phyloP scores from a whole-genome alignment of 2,797 vertebrate genomes.

The Helostoma temminkii region DNA sequence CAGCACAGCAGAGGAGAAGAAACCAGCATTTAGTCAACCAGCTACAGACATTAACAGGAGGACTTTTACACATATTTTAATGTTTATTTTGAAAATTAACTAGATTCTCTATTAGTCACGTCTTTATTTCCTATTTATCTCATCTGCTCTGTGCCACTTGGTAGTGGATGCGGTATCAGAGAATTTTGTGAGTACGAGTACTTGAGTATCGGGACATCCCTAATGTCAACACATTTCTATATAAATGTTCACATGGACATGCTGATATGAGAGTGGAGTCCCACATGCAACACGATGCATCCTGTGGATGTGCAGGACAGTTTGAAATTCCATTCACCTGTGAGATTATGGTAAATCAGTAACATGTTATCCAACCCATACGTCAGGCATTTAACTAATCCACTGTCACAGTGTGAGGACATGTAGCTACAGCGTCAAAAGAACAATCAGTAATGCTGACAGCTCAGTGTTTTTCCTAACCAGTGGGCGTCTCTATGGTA shows the following conservation, averaged over 20 bases:
- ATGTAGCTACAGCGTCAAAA: neutral
- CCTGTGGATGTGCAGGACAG: constrained; percentile 24
- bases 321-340: constrained; percentile 25
- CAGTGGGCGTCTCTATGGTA: constrained; percentile 1
- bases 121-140: too few species aligned
- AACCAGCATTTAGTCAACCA: too few species aligned
- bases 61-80: too few species aligned
- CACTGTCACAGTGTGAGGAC: neutral
- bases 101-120: too few species aligned
- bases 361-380: constrained; percentile 53
- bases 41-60: too few species aligned
- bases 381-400: constrained; percentile 35
- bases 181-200: too few species aligned
- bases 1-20: too few species aligned
- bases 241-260: constrained; percentile 28
- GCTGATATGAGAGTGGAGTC: too few species aligned
- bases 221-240: constrained; percentile 20
- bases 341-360: constrained; percentile 55
- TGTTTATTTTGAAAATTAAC: too few species aligned
- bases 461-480: constrained; percentile 17
- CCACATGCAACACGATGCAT: constrained; percentile 24
- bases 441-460: constrained; percentile 23
- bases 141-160: too few species aligned
- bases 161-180: too few species aligned
- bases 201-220: too few species aligned